Base-by-base conservation (phyloP, 2,113 vertebrate species). In the Cephalopterus ornatus region DNA sequence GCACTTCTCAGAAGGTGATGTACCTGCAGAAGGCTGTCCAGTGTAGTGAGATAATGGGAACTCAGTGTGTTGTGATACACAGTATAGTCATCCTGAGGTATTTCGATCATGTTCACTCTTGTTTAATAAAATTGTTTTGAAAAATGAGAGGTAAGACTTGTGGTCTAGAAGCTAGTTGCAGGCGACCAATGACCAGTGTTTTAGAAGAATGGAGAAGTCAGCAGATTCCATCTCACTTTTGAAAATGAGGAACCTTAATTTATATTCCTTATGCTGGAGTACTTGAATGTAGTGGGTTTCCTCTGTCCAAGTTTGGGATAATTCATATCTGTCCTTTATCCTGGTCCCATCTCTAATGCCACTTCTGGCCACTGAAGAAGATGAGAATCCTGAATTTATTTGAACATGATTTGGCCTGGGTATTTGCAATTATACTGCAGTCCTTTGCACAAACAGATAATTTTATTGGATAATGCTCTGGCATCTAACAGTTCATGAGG, bases 21-120 rank as follows among this genome's bases (percentile, higher is more conserved):
- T 32, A 16, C 23, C 30, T 62, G n/a, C 56, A 83, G 50, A 78
- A 84, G 23, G 4, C 53, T 88, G 18, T 37, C 11, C 21, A 37
- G 23, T 42, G 5, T 12, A 63, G 50, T 22, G 21, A 62, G 79
- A 77, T 32, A 68, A 59, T 23, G 20, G 62, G 46, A 85, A 5
- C 4, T 77, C 66, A 46, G 2, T 2, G 0, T 66, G 15, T 58
- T 85, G 35, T 65, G 16, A 53, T 35, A 28, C 0, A 3, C 26
- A 37, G 14, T 27, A 9, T 12, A 66, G 26, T 37, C 13, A n/a
- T 37, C 12, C 14, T 66, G 7, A 71, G 9, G 11, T 76, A 37
- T 55, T 77, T 88, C 17, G 56, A 16, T 22, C 7, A 10, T 35
- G 32, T 39, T 74, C 14, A 35, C 3, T 68, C 22, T 20, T 55